phyloP scores from a whole-genome alignment of 2,113 vertebrate genomes.

The Acinonyx jubatus region DNA sequence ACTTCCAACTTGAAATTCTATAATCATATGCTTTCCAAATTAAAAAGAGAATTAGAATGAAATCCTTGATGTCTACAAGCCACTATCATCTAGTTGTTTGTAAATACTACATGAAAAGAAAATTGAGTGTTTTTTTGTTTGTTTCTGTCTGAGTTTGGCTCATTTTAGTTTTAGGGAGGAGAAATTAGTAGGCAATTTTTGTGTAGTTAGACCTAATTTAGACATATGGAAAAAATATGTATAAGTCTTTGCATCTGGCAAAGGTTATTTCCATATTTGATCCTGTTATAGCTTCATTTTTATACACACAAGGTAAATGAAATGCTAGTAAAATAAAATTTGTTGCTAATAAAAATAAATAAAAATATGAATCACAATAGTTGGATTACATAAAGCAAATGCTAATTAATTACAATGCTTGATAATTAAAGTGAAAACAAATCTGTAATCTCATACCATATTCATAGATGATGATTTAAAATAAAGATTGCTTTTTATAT shows the following conservation, averaged over 20 bases:
- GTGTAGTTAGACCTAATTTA: constrained; percentile 1
- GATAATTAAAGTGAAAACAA: constrained; percentile 44
- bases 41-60: constrained; percentile 24
- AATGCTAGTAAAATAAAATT: constrained; percentile 47
- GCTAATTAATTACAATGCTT: background rate
- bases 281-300: constrained; percentile 17
- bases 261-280: background rate
- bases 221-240: background rate
- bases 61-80: constrained; percentile 9
- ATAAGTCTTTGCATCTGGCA: background rate
- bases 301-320: background rate
- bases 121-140: background rate
- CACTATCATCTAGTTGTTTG: background rate
- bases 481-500: background rate
- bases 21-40: background rate
- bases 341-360: constrained; percentile 24
- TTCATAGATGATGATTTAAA: constrained; percentile 29
- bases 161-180: background rate
- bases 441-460: background rate
- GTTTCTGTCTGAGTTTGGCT: background rate
- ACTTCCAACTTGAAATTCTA: background rate
- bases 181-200: background rate
- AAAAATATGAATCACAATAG: background rate
- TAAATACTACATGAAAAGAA: background rate
- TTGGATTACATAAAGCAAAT: constrained; percentile 30